These are phyloP conservation scores for Henricia sp. DNA, from an alignment of 53 echinoderm and acorn worm genomes.

Conservation along the genomic window DNA sequence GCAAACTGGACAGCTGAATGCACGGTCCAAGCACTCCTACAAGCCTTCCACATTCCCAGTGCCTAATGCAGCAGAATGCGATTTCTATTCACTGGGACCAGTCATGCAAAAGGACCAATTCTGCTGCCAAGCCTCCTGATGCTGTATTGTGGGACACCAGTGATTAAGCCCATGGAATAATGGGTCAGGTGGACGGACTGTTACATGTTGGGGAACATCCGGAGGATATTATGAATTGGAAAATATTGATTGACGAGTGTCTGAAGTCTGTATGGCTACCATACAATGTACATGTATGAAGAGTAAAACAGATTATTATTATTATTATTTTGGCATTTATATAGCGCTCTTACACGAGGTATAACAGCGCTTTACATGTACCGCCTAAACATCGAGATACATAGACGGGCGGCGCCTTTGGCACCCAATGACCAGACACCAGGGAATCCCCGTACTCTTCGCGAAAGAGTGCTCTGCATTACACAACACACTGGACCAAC, in stretches of 20 bases:
- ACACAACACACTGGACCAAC: too few species aligned
- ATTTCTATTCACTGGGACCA: neutral
- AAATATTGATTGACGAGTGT: constrained; percentile 36
- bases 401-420: too few species aligned
- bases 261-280: neutral
- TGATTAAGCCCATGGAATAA: constrained; percentile 31
- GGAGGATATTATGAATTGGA: constrained; percentile 9
- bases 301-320: neutral
- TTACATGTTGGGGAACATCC: too few species aligned
- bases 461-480: too few species aligned
- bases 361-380: neutral
- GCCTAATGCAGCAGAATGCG: constrained; percentile 20
- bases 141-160: constrained; percentile 11
- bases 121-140: constrained; percentile 34
- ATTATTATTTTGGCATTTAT: too few species aligned
- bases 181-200: constrained; percentile 1
- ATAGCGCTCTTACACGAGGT: neutral
- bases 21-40: neutral
- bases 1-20: neutral
- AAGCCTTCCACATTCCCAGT: constrained; percentile 1
- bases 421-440: too few species aligned
- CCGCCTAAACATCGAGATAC: neutral
- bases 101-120: neutral
- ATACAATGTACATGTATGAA: neutral
- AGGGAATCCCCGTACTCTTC: too few species aligned